A percentile compares a stretch with the other conserved stretches of the same genome.
Conservation (phyloP, 1,140 invertebrate genomes). For the Leucophenga varia region DNA sequence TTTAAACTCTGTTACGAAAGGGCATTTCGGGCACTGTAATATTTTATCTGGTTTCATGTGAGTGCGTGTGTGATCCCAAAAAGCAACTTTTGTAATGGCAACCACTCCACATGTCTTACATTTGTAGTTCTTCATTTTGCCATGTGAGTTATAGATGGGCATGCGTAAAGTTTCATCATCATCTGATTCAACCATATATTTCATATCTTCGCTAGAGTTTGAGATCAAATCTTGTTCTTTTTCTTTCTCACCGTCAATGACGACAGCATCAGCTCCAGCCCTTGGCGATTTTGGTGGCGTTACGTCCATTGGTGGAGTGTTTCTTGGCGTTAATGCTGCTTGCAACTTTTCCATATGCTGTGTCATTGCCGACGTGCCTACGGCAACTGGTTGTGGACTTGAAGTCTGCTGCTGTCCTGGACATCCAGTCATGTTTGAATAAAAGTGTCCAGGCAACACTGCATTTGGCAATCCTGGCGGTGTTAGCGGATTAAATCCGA, state of each 20-base stretch:
- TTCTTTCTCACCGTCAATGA: constrained; percentile 39
- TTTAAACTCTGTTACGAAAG: constrained; percentile 98
- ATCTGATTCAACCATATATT: constrained; percentile 59
- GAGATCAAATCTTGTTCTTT: constrained; percentile 58
- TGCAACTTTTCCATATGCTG: constrained; percentile 8
- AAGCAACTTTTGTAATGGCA: constrained; percentile 84
- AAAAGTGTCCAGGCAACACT: constrained; percentile 54
- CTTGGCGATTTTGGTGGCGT: constrained; percentile 63
- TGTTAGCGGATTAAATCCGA: constrained; percentile 56
- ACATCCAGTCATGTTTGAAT: constrained; percentile 32
- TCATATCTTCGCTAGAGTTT: constrained; percentile 57
- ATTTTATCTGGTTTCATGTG: constrained; percentile 95
- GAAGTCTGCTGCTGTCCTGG: constrained; percentile 50
- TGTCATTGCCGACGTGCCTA: constrained; percentile 19
- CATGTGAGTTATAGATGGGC: constrained; percentile 77
- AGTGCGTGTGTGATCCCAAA: constrained; percentile 86
- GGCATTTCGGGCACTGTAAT: constrained; percentile 87
- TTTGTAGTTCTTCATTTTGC: constrained; percentile 83
- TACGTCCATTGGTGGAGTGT: constrained; percentile 53
- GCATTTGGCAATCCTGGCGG: constrained; percentile 58
- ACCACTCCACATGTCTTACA: constrained; percentile 91
- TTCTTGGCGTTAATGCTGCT: constrained; percentile 35
- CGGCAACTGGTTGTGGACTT: constrained; percentile 39
- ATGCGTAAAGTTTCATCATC: constrained; percentile 66
- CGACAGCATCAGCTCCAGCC: constrained; percentile 19